phyloP scores from a whole-genome alignment of 2,797 vertebrate species.

The Halcyon chelicuti region DNA sequence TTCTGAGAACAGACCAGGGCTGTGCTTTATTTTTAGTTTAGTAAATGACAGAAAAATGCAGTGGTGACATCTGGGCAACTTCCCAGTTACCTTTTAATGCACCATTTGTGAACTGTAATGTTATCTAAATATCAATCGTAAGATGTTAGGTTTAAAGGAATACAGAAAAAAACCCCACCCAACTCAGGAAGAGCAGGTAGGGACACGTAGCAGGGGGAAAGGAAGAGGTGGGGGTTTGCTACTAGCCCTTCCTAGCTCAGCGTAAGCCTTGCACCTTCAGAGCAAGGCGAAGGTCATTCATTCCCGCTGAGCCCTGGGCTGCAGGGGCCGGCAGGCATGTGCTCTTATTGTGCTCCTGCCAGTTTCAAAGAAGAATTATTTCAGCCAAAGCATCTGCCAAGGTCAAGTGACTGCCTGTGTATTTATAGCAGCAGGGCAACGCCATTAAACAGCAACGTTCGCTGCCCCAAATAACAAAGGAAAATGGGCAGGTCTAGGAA shows the following conservation, averaged over 20 bases:
- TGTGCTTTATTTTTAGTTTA: background rate
- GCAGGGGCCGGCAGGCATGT: background rate
- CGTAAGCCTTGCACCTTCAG: background rate
- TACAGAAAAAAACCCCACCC: background rate
- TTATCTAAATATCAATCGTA: background rate
- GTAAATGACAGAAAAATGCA: background rate
- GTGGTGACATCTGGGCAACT: background rate
- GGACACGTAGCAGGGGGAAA: background rate
- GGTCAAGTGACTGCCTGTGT: conserved; percentile 40
- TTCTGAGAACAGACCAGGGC: background rate
- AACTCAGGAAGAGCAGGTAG: background rate
- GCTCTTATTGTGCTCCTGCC: conserved; percentile 27
- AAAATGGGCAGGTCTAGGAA: background rate
- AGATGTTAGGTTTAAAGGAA: background rate
- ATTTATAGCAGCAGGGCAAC: conserved; percentile 38
- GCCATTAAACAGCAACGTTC: background rate
- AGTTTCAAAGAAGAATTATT: conserved; percentile 18
- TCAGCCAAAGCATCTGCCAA: conserved; percentile 11
- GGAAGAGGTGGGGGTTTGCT: background rate
- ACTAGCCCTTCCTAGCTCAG: background rate
- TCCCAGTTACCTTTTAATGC: background rate
- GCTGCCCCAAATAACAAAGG: background rate
- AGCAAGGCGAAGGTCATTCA: background rate
- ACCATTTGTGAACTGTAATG: background rate
- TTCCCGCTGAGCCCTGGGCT: background rate